Conservation (phyloP, 2,113 vertebrate genomes). For the Limanda limanda region DNA sequence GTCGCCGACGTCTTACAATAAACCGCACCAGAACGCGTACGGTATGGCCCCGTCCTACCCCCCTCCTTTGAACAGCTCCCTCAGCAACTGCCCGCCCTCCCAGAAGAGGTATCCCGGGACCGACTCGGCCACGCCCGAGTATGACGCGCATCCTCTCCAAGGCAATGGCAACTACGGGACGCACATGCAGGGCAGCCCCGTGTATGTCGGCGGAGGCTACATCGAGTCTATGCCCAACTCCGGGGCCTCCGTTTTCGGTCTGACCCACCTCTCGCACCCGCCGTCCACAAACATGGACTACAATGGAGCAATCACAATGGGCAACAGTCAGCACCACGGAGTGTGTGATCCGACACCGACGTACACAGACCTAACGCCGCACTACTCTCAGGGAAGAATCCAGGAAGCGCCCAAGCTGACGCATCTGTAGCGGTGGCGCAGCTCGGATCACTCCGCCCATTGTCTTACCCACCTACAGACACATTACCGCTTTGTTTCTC, state of each 20-base stretch:
- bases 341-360: constrained; percentile 93
- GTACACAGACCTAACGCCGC: constrained; percentile 97
- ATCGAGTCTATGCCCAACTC: constrained; percentile 93
- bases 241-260: constrained; percentile 93
- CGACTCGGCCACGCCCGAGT: constrained; percentile 91
- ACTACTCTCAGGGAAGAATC: constrained; percentile 99
- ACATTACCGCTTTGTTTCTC: constrained; percentile 74
- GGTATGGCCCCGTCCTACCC: constrained; percentile 92
- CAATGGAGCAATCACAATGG: constrained; percentile 91
- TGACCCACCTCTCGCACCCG: constrained; percentile 93
- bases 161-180: constrained; percentile 93
- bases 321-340: constrained; percentile 93
- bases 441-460: constrained; percentile 77
- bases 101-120: constrained; percentile 93
- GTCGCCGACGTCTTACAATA: constrained; percentile 93
- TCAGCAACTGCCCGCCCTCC: constrained; percentile 92
- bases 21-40: constrained; percentile 92
- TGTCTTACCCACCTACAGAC: constrained; percentile 79
- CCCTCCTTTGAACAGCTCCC: constrained; percentile 87
- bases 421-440: constrained; percentile 91
- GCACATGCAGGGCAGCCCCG: constrained; percentile 96
- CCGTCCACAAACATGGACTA: constrained; percentile 94
- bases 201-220: constrained; percentile 95
- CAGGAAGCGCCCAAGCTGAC: constrained; percentile 99
- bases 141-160: constrained; percentile 93